Percentiles rank a stretch among this genome's conserved stretches.
These are phyloP conservation scores for Delichon dasypus DNA, from an alignment of 2,797 vertebrate genomes.

Conservation along the genomic window DNA sequence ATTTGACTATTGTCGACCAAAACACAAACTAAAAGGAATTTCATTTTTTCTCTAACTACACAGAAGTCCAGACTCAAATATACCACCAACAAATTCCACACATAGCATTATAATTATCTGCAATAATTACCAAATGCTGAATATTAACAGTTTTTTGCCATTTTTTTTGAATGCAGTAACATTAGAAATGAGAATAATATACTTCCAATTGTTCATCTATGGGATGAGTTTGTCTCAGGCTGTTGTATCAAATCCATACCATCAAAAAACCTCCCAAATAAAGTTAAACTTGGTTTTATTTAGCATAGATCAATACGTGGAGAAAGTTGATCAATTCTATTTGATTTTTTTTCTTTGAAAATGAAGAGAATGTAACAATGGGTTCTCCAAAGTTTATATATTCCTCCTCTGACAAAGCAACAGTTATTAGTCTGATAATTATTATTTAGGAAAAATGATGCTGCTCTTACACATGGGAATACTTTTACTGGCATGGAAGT, in stretches of 20 bases:
- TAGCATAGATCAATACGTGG: background rate
- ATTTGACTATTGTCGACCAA: background rate
- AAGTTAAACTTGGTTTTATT: background rate
- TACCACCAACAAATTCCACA: background rate
- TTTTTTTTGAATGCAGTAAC: background rate
- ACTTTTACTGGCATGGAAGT: background rate
- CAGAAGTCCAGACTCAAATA: background rate
- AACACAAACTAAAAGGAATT: background rate
- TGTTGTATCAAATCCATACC: background rate
- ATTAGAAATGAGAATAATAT: background rate
- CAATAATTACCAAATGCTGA: background rate
- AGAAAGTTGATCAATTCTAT: background rate
- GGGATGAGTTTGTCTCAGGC: background rate
- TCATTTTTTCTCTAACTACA: accelerated
- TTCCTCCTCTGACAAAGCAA: background rate
- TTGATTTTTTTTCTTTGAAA: background rate
- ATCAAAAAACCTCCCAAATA: background rate
- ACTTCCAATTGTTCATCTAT: background rate
- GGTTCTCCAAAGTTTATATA: background rate
- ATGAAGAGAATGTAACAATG: background rate
- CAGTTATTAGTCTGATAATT: background rate
- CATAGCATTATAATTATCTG: background rate
- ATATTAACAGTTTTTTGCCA: background rate
- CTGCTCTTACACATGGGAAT: background rate
- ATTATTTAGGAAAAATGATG: background rate